phyloP scores from a whole-genome alignment of 1,140 invertebrate species.

The Tetraneura akinire region DNA sequence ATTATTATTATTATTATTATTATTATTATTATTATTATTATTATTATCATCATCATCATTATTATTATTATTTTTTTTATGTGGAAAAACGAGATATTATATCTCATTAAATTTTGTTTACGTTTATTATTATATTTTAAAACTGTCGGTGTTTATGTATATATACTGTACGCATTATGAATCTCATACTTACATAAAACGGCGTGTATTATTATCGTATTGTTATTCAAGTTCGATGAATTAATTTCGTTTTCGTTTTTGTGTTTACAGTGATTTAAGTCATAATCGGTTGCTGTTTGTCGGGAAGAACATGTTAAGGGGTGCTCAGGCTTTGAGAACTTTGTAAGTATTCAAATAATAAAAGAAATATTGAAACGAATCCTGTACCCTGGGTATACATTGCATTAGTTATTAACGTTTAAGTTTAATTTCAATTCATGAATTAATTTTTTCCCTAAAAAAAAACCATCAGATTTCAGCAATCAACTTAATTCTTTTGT shows the following conservation, averaged over 20 bases:
- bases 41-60: no score
- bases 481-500: constrained; percentile 13
- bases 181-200: background rate
- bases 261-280: constrained; percentile 82
- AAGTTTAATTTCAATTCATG: constrained; percentile 43
- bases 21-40: no score
- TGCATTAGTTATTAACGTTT: constrained; percentile 29
- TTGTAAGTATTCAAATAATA: constrained; percentile 65
- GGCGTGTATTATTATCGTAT: background rate
- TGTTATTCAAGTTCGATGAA: no score
- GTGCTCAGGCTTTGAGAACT: constrained; percentile 77
- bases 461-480: background rate
- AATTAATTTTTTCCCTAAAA: constrained; percentile 10
- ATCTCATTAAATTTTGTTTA: background rate
- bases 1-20: no score
- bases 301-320: constrained; percentile 82
- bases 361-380: background rate
- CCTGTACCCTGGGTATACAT: constrained; percentile 7
- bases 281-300: constrained; percentile 88
- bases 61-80: no score
- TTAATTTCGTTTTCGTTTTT: constrained; percentile 15
- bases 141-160: no score
- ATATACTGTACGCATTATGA: no score
- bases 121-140: constrained; percentile 1
- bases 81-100: background rate